These are phyloP conservation scores for Lutjanus campechanus DNA, from an alignment of 2,797 vertebrate genomes.

Conservation along the genomic window DNA sequence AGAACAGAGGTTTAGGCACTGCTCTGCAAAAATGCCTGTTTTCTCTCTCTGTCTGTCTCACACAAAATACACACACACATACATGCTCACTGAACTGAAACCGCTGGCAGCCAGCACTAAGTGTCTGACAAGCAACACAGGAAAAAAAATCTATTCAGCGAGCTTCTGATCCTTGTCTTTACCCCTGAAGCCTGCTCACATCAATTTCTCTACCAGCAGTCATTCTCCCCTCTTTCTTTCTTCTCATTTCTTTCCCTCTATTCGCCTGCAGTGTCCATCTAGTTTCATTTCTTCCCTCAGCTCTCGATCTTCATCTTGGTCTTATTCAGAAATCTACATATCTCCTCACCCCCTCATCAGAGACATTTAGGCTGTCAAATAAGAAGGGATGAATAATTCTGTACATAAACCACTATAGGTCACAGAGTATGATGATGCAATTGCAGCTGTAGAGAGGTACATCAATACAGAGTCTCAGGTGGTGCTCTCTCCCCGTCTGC, in stretches of 20 bases:
- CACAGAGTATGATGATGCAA: conserved; percentile 18
- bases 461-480: conserved; percentile 55
- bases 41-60: conserved; percentile 21
- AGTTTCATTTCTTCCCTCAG: conserved; percentile 23
- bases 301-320: conserved; percentile 11
- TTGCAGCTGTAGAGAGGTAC: conserved; percentile 26
- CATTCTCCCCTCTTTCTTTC: conserved; percentile 27
- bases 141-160: conserved; percentile 38
- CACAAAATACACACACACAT: conserved; percentile 26
- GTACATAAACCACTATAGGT: conserved; percentile 6
- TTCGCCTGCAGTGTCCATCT: conserved; percentile 23
- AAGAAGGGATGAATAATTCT: conserved; percentile 11
- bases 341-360: conserved; percentile 3
- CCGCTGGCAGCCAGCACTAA: conserved; percentile 51
- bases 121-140: conserved; percentile 54
- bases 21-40: conserved; percentile 26
- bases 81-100: conserved; percentile 55
- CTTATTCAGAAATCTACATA: conserved; percentile 16
- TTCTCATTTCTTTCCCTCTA: conserved; percentile 32
- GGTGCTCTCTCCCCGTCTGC: conserved; percentile 36
- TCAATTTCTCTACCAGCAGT: conserved; percentile 53
- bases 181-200: conserved; percentile 59
- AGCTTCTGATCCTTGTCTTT: conserved; percentile 61
- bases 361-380: conserved; percentile 12
- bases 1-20: conserved; percentile 36